Evolutionary conservation across 2,797 vertebrate genomes (phyloP), one percentile per base, ranked within the genome.

Genomic region (Melanotaenia nigrans): DNA sequence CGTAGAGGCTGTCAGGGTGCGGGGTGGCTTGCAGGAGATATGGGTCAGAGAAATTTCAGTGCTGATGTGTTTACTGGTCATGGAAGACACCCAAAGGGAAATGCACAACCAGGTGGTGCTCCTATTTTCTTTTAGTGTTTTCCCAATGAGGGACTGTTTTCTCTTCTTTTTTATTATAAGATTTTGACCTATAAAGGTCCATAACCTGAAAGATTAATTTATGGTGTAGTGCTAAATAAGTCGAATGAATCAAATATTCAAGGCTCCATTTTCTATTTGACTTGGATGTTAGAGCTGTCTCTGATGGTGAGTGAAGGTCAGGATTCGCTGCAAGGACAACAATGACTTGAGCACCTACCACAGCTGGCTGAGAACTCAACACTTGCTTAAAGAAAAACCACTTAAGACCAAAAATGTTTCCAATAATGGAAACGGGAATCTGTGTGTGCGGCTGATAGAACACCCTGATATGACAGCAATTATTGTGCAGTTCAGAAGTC

Each of bases 61-160:
- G 55, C 12, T 61, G 65, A 84, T 65, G 76, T 77, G 62, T 90
- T 90, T 87, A 88, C 73, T 78, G 67, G 77, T 66, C 81, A 74
- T 36, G 56, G 56, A 68, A 80, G 75, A 79, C 38, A 7, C 55
- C 38, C 38, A 71, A 64, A 64, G 32, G 22, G 38, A 76, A 76
- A 63, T 38, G 2, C 28, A 69, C 10, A 54, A 65, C 58, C 81
- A 68, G 68, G 58, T 58, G 71, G 73, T 78, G 54, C 66, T 54
- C 36, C 4, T 68, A 47, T 51, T 25, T 36, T 55, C 13, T 63
- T 57, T 3, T 28, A 55, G n/a, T 4, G 13, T 24, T n/a, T 38
- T 22, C 55, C 38, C 32, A 24, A 33, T 3, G 9, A n/a, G 42
- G 30, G 20, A 68, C 33, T 13, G 9, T 28, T 28, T 59, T 59